Evolutionary conservation across 2,797 vertebrate species (phyloP).

Genomic region (Eulemur albifrons): DNA sequence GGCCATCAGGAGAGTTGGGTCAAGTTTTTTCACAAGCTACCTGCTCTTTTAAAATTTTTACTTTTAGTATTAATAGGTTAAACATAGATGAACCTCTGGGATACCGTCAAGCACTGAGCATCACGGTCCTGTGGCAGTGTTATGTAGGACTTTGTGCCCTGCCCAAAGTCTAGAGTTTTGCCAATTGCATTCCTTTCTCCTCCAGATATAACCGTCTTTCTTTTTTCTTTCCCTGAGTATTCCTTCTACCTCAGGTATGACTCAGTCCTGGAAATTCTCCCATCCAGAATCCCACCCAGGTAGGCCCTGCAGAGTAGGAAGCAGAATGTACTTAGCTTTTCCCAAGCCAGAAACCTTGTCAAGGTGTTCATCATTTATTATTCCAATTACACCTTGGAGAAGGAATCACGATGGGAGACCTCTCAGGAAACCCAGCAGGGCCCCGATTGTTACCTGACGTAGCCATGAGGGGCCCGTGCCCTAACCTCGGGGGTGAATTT

Average conservation of each 20-base stretch:
- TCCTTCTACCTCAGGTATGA: neutral
- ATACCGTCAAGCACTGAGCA: neutral
- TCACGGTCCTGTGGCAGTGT: rapidly evolving
- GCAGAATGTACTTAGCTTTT: neutral
- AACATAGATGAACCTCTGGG: neutral
- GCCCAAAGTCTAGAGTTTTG: neutral
- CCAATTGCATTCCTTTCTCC: neutral
- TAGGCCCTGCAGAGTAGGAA: neutral
- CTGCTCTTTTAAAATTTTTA: neutral
- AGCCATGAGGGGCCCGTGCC: neutral
- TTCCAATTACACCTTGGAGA: neutral
- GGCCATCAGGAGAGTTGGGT: neutral
- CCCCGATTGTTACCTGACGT: neutral
- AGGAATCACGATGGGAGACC: too few relatives aligned
- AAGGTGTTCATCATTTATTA: neutral
- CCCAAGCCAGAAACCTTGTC: neutral
- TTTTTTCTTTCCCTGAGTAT: neutral
- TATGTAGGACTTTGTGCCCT: neutral
- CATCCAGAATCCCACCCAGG: neutral
- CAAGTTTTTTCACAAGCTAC: neutral
- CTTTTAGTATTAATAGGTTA: neutral
- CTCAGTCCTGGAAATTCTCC: neutral
- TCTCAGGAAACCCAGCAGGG: neutral
- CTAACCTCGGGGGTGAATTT: neutral
- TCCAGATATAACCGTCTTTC: neutral